phyloP scores from a whole-genome alignment of 2,797 vertebrate species.

The Onychomys torridus region DNA sequence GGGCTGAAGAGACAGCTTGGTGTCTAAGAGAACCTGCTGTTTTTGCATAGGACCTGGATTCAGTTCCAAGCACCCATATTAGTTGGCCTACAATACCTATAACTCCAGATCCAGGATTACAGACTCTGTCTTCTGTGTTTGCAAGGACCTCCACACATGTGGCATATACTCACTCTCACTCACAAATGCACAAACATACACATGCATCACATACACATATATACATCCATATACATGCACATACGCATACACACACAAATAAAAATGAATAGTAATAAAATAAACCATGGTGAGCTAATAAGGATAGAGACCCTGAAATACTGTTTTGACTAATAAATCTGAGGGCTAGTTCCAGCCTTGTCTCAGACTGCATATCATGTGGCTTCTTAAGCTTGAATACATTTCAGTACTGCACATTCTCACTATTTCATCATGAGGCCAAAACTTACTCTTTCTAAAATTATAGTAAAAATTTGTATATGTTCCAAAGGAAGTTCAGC shows the following conservation, averaged over 20 bases:
- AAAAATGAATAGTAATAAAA: neutral
- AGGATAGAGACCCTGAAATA: neutral
- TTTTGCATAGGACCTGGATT: neutral
- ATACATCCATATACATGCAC: neutral
- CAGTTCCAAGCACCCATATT: neutral
- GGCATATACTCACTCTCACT: neutral
- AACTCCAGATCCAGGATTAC: neutral
- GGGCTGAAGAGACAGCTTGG: neutral
- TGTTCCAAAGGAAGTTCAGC: neutral
- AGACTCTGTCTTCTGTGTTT: neutral
- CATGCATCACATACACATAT: neutral
- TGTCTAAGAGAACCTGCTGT: neutral
- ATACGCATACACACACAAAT: neutral
- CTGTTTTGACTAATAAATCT: neutral
- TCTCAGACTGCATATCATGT: neutral
- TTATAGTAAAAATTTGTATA: neutral
- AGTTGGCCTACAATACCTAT: neutral
- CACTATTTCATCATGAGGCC: neutral
- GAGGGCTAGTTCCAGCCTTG: neutral
- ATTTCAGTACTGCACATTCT: neutral
- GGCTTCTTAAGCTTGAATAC: neutral
- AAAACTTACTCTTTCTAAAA: neutral
- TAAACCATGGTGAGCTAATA: neutral
- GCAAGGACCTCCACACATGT: neutral
- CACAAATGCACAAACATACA: too few relatives aligned